phyloP scores from a whole-genome alignment of 2,797 vertebrate genomes.

The Anguilla anguilla region DNA sequence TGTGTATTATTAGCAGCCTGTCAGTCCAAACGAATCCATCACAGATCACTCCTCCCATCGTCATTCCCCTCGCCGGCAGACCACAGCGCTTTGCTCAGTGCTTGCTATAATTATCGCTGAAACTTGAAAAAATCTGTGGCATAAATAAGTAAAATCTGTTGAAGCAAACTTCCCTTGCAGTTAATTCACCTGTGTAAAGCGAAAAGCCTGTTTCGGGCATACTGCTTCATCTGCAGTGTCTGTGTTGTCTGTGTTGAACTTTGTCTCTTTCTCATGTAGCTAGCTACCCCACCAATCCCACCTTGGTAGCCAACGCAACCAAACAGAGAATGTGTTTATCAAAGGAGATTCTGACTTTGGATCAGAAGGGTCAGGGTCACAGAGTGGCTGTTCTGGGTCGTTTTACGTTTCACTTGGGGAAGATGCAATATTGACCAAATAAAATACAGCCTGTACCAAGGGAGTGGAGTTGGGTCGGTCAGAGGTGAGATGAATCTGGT shows the following conservation, averaged over 20 bases:
- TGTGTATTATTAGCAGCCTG: background rate
- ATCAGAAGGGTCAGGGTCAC: background rate
- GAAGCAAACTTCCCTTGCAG: background rate
- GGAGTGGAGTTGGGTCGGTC: conserved; percentile 53
- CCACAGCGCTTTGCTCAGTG: background rate
- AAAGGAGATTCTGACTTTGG: background rate
- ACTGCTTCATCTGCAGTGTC: background rate
- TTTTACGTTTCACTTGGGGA: background rate
- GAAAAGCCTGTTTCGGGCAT: background rate
- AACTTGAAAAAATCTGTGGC: conserved; percentile 6
- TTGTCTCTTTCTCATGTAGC: background rate
- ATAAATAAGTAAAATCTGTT: conserved; percentile 8
- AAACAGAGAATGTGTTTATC: background rate
- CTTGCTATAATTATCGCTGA: background rate
- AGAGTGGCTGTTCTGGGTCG: background rate
- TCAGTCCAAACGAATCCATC: background rate
- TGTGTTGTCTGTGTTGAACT: background rate
- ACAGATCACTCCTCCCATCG: background rate
- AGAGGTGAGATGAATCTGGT: background rate
- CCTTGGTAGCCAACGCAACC: background rate
- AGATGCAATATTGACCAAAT: background rate
- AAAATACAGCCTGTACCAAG: background rate
- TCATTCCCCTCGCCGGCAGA: background rate
- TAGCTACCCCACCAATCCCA: background rate
- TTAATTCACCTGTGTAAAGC: conserved; percentile 13